Base-by-base conservation (phyloP, 2,113 vertebrate species). In the Trinectes maculatus region DNA sequence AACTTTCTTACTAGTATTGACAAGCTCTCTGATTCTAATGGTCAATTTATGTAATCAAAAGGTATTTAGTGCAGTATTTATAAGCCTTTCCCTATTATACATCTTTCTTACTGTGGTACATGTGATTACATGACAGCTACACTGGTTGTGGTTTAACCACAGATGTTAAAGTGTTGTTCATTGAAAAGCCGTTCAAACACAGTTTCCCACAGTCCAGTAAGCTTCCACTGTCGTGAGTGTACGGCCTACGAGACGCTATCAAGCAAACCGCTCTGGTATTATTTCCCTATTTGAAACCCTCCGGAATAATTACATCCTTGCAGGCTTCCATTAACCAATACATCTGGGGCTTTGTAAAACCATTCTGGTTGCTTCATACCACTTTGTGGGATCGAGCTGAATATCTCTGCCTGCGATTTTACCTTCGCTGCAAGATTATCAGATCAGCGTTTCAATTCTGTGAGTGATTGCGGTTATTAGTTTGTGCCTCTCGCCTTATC, bases 251-350 rank as follows among this genome's bases (percentile, higher is more conserved):
- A 31, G 21, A 49, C 48, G 16, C 62, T 36, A 70, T 76, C 37
- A 53, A 65, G 6, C 24, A 39, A 7, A 0, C 67, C 67, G 29
- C 15, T 77, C 31, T 71, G 56, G 13, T 49, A 44, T 74, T 52
- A 77, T 53, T 77, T 73, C 54, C 40, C 34, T 40, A 24, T 71
- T 79, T 59, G 55, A 71, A 71, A 72, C 47, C 51, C 55, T 37
- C 22, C 22, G 37, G 21, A 59, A 77, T 56, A 37, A 66, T 75
- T 40, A 67, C 44, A 44, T 36, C 49, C 42, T 37, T 46, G 9
- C 15, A 48, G 18, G 42, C 56, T 36, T 52, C 26, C 15, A 49
- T 69, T 73, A 57, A 34, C 59, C 40, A 62, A 67, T 47, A 55
- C 44, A 80, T 64, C 21, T 31, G 28, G 62, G 49, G 3, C 6